Conservation (phyloP, 2,797 vertebrate species). For the Sitta carolinensis region DNA sequence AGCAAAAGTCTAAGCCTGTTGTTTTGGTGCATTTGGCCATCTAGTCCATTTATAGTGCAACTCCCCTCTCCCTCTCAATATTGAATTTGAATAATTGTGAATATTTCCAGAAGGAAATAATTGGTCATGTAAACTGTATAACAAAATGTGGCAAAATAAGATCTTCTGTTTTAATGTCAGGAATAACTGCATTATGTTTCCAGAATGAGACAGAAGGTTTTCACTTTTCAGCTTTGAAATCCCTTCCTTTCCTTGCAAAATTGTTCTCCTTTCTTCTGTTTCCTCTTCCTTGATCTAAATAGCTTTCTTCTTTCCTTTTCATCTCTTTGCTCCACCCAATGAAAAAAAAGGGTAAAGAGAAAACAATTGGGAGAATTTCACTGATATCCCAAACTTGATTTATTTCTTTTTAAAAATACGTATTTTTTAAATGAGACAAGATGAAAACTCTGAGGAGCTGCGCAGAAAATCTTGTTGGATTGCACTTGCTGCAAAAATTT, state of each 20-base stretch:
- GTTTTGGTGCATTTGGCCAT: neutral
- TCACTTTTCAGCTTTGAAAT: neutral
- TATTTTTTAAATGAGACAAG: neutral
- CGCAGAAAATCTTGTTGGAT: neutral
- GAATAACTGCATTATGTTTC: neutral
- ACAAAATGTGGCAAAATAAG: neutral
- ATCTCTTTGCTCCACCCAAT: neutral
- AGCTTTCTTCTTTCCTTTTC: neutral
- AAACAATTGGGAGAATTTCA: neutral
- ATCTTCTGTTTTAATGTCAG: neutral
- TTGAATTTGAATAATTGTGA: neutral
- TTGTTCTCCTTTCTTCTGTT: neutral
- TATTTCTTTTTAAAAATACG: neutral
- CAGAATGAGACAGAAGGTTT: neutral
- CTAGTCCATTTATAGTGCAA: neutral
- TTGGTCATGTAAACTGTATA: neutral
- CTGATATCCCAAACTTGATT: neutral
- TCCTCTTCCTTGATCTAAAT: neutral
- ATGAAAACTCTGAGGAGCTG: neutral
- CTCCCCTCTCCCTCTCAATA: neutral
- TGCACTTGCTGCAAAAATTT: neutral
- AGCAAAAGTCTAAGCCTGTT: neutral
- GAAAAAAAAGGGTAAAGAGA: neutral
- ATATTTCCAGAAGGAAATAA: neutral
- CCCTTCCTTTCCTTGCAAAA: neutral